Base-by-base conservation (phyloP, 2,113 vertebrate genomes). In the Sinocyclocheilus anophthalmus region DNA sequence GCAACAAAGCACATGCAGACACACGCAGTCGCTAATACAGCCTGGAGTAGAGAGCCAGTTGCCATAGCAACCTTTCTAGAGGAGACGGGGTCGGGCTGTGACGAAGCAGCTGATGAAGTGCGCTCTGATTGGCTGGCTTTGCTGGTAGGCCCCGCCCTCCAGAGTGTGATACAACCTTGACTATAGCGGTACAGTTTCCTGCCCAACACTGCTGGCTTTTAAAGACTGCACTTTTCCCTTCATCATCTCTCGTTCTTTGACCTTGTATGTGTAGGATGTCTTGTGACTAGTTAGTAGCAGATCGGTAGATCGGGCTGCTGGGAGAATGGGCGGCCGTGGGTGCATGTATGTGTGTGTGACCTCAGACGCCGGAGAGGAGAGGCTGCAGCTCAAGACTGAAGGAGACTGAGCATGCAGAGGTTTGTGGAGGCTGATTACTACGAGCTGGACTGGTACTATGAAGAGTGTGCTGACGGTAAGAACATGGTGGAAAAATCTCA, bases 401-500 rank as follows among this genome's bases (percentile, higher is more conserved):
- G 95, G 93, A 93, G 92, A 92, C 94, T 95, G 96, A 99, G 95
- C 95, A 99, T 99, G 97, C 98, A 97, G 96, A 98, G 96, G 95
- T 98, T 99, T 88, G 97, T 97, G 61, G 98, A 98, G 94, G 96
- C 96, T 90, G 98, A 99, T 95, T 99, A 99, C 93, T 99, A 98
- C 84, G 97, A 97, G 86, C 94, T 99, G 94, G 98, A 99, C 95
- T 99, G 98, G 98, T 98, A 98, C 94, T 99, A 99, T 92, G 98
- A 99, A 90, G 98, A 99, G 92, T 99, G 97, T 90, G 94, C 97
- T 0, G 98, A 99, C 91, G 98, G 98, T 99, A 98, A 98, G 95
- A 81, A 69, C 20, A 48, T 10, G 42, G 24, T 20, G 50, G 48
- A 24, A 12, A 65, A 79, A 67, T 53, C 45, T 10, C 63, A 14